Evolutionary conservation across 2,113 vertebrate species (phyloP).

Genomic region (Panthera uncia): DNA sequence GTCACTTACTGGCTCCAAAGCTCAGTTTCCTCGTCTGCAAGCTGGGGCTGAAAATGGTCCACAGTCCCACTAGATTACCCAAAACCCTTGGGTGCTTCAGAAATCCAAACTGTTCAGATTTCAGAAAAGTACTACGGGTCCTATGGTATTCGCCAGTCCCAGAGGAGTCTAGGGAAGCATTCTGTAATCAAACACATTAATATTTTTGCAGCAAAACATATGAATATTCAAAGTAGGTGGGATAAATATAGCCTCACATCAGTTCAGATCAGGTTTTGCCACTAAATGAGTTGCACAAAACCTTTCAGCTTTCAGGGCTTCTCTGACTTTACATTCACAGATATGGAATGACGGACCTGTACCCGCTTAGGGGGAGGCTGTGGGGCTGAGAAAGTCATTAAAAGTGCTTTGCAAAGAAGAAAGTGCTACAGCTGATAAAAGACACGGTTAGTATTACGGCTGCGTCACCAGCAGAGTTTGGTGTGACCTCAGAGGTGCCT

Average conservation of each 20-base stretch:
- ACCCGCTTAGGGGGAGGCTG: background rate
- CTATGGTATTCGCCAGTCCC: background rate
- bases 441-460: too few relatives aligned
- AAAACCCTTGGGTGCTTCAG: background rate
- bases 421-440: background rate
- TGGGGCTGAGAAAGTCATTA: background rate
- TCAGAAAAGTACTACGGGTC: background rate
- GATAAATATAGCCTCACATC: conserved; percentile 72
- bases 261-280: conserved; percentile 48
- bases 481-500: background rate
- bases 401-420: background rate
- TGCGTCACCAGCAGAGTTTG: background rate
- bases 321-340: background rate
- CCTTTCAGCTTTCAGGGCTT: conserved; percentile 20
- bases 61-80: background rate
- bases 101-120: background rate
- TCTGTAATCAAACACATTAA: conserved; percentile 77
- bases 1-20: background rate
- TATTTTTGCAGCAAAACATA: conserved; percentile 73
- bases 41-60: background rate
- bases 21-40: background rate
- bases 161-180: conserved; percentile 34
- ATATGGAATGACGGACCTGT: background rate
- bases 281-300: conserved; percentile 40
- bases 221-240: conserved; percentile 74